phyloP scores from a whole-genome alignment of 2,113 vertebrate genomes.

The Struthio camelus region DNA sequence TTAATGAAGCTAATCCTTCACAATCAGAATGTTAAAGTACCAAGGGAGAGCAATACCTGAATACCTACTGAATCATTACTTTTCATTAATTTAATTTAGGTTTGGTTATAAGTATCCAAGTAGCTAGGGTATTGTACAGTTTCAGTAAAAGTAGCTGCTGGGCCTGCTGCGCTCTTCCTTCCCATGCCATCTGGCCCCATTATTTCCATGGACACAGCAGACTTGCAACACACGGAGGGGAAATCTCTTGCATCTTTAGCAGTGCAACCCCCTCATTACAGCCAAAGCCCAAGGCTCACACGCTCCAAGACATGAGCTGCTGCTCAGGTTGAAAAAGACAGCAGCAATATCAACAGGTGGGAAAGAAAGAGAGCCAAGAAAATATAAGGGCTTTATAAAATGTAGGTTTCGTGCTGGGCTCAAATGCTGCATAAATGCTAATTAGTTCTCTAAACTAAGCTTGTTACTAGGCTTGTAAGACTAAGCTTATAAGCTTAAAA shows the following conservation, averaged over 20 bases:
- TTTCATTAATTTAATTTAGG: slow-evolving; percentile 57
- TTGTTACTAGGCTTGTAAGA: not conserved
- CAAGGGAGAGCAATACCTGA: slow-evolving; percentile 3
- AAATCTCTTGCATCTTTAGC: slow-evolving; percentile 47
- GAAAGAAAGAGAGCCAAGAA: slow-evolving; percentile 19
- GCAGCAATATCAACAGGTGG: not conserved
- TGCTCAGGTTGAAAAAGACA: slow-evolving; percentile 35
- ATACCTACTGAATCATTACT: not conserved
- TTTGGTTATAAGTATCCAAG: slow-evolving; percentile 15
- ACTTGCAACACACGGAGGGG: not conserved
- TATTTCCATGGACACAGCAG: slow-evolving; percentile 15
- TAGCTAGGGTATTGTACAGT: slow-evolving; percentile 21
- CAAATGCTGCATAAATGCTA: slow-evolving; percentile 2
- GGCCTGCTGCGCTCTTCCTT: slow-evolving; percentile 52
- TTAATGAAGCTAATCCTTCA: slow-evolving; percentile 57
- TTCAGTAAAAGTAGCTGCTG: slow-evolving; percentile 27
- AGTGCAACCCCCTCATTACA: slow-evolving; percentile 16
- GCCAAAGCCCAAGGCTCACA: slow-evolving; percentile 17
- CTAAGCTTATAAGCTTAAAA: not conserved
- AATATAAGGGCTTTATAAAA: not conserved
- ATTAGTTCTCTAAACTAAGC: not conserved
- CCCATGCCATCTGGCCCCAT: slow-evolving; percentile 51
- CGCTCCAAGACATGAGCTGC: slow-evolving; percentile 29
- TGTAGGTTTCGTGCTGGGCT: slow-evolving; percentile 3
- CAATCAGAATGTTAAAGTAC: slow-evolving; percentile 26